Percentiles rank a stretch among this genome's conserved stretches.
phyloP scores from a whole-genome alignment of 2,888 invertebrate species.

The Dioctria rufipes region DNA sequence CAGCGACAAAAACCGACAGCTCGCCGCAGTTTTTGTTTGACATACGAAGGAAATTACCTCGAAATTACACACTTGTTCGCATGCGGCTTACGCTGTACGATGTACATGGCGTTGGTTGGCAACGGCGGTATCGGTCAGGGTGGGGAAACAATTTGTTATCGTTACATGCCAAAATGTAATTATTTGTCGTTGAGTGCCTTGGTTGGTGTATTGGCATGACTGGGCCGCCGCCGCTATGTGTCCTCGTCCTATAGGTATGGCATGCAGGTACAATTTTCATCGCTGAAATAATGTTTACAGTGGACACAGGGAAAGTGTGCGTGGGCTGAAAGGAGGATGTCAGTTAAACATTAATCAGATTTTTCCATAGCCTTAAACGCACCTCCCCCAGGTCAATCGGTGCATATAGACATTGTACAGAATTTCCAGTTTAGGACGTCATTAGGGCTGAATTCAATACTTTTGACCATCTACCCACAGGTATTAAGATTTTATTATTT shows the following conservation, averaged over 20 bases:
- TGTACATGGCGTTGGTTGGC: too few relatives aligned
- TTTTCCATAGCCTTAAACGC: conserved; percentile 21
- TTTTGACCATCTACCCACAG: conserved; percentile 40
- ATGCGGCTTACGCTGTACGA: conserved; percentile 24
- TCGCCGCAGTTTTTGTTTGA: conserved; percentile 39
- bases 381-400: conserved; percentile 2
- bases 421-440: neutral
- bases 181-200: conserved; percentile 34
- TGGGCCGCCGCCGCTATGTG: too few relatives aligned
- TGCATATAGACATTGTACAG: neutral
- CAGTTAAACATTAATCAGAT: conserved; percentile 49
- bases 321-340: conserved; percentile 43
- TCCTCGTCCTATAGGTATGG: too few relatives aligned
- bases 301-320: conserved; percentile 17
- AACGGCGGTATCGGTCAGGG: conserved; percentile 11
- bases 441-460: conserved; percentile 31
- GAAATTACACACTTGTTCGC: conserved; percentile 49
- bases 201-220: neutral
- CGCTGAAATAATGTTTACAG: conserved; percentile 26
- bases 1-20: conserved; percentile 27
- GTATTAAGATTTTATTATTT: conserved; percentile 33
- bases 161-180: conserved; percentile 49
- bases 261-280: neutral
- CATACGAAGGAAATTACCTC: conserved; percentile 52
- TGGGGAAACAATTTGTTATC: conserved; percentile 52